Percentiles rank a stretch among this genome's conserved stretches.
phyloP scores from a whole-genome alignment of 2,797 vertebrate species.

The Hemitrygon akajei region DNA sequence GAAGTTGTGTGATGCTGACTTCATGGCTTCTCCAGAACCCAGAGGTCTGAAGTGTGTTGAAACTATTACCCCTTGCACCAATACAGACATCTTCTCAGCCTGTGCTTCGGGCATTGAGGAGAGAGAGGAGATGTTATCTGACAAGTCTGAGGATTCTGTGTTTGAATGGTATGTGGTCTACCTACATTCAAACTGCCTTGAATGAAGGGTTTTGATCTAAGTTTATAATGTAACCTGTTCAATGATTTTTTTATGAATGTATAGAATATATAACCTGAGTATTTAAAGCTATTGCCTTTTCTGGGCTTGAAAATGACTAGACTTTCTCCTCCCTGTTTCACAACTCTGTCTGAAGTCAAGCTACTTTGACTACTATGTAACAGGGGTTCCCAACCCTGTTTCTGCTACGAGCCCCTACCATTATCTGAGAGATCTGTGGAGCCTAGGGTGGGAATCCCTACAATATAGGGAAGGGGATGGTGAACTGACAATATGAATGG shows the following conservation, averaged over 20 bases:
- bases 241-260: no score
- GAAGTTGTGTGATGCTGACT: neutral
- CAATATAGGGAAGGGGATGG: no score
- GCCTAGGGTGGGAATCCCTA: no score
- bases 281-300: no score
- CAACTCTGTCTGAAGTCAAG: no score
- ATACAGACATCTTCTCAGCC: neutral
- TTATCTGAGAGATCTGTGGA: no score
- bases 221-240: neutral
- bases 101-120: neutral
- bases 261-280: no score
- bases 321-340: no score
- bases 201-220: neutral
- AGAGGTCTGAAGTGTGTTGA: neutral
- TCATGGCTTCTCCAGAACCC: neutral
- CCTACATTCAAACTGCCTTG: neutral
- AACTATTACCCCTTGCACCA: neutral
- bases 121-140: neutral
- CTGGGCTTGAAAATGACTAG: no score
- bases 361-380: neutral
- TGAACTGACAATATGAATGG: neutral
- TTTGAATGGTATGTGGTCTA: neutral
- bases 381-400: no score
- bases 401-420: no score
- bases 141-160: conserved; percentile 1